phyloP scores from a whole-genome alignment of 2,888 invertebrate genomes.

The Athripsodes cinereus region DNA sequence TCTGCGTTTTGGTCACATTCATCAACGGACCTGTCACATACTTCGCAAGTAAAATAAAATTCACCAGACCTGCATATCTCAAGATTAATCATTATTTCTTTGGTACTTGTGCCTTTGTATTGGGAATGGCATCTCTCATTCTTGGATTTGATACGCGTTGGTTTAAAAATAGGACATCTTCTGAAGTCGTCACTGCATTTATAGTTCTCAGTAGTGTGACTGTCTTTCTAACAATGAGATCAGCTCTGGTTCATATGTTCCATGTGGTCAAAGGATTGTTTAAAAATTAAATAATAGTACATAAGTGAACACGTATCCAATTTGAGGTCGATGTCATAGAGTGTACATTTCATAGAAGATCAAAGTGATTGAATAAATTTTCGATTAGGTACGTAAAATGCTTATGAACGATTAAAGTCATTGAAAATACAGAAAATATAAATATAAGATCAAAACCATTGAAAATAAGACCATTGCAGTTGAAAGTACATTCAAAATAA shows the following conservation, averaged over 20 bases:
- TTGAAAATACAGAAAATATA: too few relatives aligned
- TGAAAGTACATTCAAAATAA: too few relatives aligned
- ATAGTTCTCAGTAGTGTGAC: conserved; percentile 20
- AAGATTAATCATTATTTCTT: conserved; percentile 19
- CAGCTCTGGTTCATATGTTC: conserved; percentile 15
- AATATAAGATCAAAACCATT: too few relatives aligned
- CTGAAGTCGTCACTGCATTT: conserved; percentile 16
- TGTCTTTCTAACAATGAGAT: conserved; percentile 17
- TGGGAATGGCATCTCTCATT: conserved; percentile 17
- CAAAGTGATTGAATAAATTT: too few relatives aligned
- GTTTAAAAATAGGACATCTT: conserved; percentile 15
- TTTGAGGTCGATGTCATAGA: too few relatives aligned
- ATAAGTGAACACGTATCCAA: too few relatives aligned
- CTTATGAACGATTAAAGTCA: too few relatives aligned
- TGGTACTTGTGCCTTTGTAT: conserved; percentile 5
- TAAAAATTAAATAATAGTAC: neutral
- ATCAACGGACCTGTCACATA: conserved; percentile 20
- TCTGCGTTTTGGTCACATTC: conserved; percentile 8
- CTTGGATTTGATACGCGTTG: conserved; percentile 21
- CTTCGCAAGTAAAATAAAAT: conserved; percentile 10
- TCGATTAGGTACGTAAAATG: too few relatives aligned
- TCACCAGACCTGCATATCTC: conserved; percentile 13
- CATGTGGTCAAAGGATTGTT: conserved; percentile 9
- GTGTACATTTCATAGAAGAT: too few relatives aligned
- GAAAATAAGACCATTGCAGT: too few relatives aligned